phyloP scores from a whole-genome alignment of 2,888 invertebrate species.

The Eristalis arbustorum region DNA sequence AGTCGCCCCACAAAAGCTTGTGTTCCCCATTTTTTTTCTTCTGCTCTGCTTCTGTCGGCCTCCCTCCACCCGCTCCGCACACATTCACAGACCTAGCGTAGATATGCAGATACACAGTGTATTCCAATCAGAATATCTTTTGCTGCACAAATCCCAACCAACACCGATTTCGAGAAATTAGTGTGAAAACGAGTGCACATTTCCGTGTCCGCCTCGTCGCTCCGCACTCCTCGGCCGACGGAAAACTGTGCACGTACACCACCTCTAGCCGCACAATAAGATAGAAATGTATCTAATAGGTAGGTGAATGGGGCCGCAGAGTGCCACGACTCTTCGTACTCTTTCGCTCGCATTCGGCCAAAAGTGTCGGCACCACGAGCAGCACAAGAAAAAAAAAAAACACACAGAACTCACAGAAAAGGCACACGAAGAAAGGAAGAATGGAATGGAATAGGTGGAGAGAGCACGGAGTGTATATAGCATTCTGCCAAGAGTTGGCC shows the following conservation, averaged over 20 bases:
- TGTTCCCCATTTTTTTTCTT: conserved; percentile 11
- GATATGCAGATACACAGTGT: not conserved
- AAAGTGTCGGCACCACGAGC: conserved; percentile 38
- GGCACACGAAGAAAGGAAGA: conserved; percentile 31
- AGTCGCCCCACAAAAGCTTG: conserved; percentile 1
- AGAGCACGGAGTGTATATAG: conserved; percentile 61
- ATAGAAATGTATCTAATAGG: conserved; percentile 70
- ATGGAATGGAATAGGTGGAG: conserved; percentile 58
- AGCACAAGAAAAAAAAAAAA: not conserved
- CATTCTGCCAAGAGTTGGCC: conserved; percentile 71
- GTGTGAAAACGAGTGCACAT: conserved; percentile 69
- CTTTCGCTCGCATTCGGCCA: conserved; percentile 66
- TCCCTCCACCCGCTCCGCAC: not conserved
- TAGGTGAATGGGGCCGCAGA: conserved; percentile 65
- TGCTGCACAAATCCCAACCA: conserved; percentile 35
- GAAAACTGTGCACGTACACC: conserved; percentile 33
- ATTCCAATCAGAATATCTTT: conserved; percentile 37
- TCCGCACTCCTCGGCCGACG: conserved; percentile 11
- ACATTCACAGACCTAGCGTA: not conserved
- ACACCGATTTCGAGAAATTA: conserved; percentile 59
- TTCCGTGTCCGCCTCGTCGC: conserved; percentile 54
- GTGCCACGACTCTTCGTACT: conserved; percentile 67
- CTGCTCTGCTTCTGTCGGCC: too few species aligned
- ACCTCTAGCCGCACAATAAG: conserved; percentile 49
- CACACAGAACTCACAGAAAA: not conserved